A percentile compares a stretch with the other conserved stretches of the same genome.
These are phyloP conservation scores for Tigriopus californicus DNA, from an alignment of 2,888 invertebrate genomes.

Conservation along the genomic window DNA sequence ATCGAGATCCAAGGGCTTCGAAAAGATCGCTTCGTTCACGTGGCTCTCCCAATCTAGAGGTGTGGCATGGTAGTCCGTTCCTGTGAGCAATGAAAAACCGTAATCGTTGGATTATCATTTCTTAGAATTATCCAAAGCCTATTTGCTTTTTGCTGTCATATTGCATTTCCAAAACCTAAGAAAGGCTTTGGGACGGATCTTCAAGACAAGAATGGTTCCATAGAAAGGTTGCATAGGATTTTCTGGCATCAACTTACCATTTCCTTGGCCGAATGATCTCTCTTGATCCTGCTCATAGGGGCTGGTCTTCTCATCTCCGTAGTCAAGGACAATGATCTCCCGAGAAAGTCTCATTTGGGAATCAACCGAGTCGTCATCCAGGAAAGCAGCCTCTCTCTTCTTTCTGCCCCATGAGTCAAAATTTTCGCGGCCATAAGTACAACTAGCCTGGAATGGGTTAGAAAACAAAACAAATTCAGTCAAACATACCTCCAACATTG, in stretches of 20 bases:
- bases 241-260: not conserved
- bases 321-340: slow-evolving; percentile 78
- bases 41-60: not conserved
- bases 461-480: too few species aligned
- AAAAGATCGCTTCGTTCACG: not conserved
- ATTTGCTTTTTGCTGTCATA: too few species aligned
- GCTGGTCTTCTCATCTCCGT: slow-evolving; percentile 49
- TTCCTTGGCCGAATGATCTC: not conserved
- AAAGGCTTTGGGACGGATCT: too few species aligned
- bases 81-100: not conserved
- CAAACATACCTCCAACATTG: too few species aligned
- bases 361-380: slow-evolving; percentile 26
- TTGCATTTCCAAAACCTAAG: too few species aligned
- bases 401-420: slow-evolving; percentile 78
- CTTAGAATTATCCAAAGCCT: too few species aligned
- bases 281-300: slow-evolving; percentile 17
- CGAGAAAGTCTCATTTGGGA: slow-evolving; percentile 71
- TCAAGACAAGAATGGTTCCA: too few species aligned
- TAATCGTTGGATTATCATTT: not conserved
- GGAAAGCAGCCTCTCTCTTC: slow-evolving; percentile 42
- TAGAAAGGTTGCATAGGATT: too few species aligned
- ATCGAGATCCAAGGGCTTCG: not conserved
- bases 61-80: not conserved
- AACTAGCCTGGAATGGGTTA: slow-evolving; percentile 50
- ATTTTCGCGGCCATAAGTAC: slow-evolving; percentile 76